Evolutionary conservation across 2,113 vertebrate genomes (phyloP), one percentile per base, ranked within the genome.

Genomic region (Nyctereutes procyonoides): DNA sequence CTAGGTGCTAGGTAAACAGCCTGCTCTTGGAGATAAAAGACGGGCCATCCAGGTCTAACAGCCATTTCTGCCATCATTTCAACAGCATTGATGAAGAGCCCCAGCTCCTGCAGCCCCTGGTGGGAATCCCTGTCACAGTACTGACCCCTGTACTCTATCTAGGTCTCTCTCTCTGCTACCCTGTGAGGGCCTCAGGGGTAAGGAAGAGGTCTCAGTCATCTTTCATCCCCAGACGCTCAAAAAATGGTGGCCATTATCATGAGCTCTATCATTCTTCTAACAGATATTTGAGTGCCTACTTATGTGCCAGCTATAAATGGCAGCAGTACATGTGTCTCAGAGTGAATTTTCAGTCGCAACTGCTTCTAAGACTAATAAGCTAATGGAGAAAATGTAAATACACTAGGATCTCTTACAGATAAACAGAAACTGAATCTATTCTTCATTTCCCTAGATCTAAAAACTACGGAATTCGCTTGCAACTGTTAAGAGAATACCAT

Each of bases 391-490:
- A 92, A 51, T 22, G 20, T 67, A 90, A 83, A 77, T 92, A 17
- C n/a, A 79, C 17, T 73, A 88, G 10, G 32, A 73, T 69, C 7
- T n/a, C 90, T 77, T 90, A 90, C 77, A 94, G 51, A 96, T 22
- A 86, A 82, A 97, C 85, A 55, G 24, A 89, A 95, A 89, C 0
- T 17, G 15, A 95, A 83, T 38, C 35, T 17, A 56, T 19, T 63
- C 48, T 88, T 90, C 5, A 56, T 86, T 95, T 96, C 63, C 55
- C 55, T 94, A 73, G 62, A 15, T 79, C 86, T 98, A 30, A 77
- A 79, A 80, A 69, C 55, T 74, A 77, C 22, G 22, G 48, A 81
- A 82, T 88, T 88, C 22, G 12, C 28, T 84, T 67, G 51, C 24
- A 88, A 55, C 82, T 60, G 56, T 60, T 35, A 93, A 85, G 65